Evolutionary conservation across 2,113 vertebrate species (phyloP).

Genomic region (Madoqua kirkii): DNA sequence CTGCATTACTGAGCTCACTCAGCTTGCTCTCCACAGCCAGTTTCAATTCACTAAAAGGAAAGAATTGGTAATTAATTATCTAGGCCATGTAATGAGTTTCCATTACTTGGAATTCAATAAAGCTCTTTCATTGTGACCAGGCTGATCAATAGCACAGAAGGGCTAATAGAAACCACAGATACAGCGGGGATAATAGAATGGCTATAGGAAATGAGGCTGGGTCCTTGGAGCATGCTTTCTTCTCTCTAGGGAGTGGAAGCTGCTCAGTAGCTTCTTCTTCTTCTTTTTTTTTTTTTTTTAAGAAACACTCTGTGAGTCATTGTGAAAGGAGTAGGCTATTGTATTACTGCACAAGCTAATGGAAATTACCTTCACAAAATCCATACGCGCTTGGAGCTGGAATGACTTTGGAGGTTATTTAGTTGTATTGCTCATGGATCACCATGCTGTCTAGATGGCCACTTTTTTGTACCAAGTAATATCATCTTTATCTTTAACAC

Average conservation of each 20-base stretch:
- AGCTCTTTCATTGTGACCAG: slow-evolving; percentile 52
- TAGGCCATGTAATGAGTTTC: slow-evolving; percentile 65
- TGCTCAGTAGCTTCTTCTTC: slow-evolving; percentile 58
- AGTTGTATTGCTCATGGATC: slow-evolving; percentile 26
- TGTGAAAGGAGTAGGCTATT: slow-evolving; percentile 70
- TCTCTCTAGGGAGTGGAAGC: slow-evolving; percentile 57
- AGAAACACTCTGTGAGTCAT: slow-evolving; percentile 46
- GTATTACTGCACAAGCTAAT: slow-evolving; percentile 40
- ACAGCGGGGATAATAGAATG: slow-evolving; percentile 72
- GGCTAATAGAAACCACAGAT: slow-evolving; percentile 70
- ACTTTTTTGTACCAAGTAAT: slow-evolving; percentile 7
- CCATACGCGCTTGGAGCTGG: slow-evolving; percentile 21
- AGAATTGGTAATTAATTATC: slow-evolving; percentile 73
- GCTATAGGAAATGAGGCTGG: slow-evolving; percentile 70
- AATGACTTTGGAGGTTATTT: slow-evolving; percentile 36
- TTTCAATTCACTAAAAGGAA: slow-evolving; percentile 65
- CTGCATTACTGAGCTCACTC: slow-evolving; percentile 20
- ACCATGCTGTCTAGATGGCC: neutral
- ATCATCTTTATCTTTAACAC: neutral
- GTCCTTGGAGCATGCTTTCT: slow-evolving; percentile 52
- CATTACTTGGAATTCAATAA: slow-evolving; percentile 72
- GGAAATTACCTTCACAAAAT: slow-evolving; percentile 72
- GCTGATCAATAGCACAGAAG: slow-evolving; percentile 51
- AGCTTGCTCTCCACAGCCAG: slow-evolving; percentile 49
- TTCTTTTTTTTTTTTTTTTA: slow-evolving; percentile 4